Evolutionary conservation across 2,888 invertebrate species (phyloP), one percentile per base, ranked within the genome.

Genomic region (Strigamia crassipes): DNA sequence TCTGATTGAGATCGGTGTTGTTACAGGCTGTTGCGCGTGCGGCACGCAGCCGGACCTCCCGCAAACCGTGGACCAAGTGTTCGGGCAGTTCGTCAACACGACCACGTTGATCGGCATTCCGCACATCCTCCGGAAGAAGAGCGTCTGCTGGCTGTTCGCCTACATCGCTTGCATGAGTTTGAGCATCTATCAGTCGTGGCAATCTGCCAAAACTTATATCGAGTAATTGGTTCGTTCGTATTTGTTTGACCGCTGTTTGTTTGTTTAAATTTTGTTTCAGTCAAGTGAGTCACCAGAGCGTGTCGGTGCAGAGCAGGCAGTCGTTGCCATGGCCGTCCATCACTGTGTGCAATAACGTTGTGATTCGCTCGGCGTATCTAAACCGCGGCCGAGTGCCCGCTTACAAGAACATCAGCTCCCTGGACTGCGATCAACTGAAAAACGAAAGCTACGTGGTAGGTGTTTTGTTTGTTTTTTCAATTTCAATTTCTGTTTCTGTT

Each of bases 171-270:
- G 80, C 51, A 12, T 80, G 23, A 15, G 9, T 51, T 23, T 80
- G 23, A 80, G 80, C 23, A 80, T 80, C 0, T 42, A 12, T 23
- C 80, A 80, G n/a, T 46, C 80, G 31, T 51, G 51, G 80, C 21
- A 51, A 4, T 46, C 80, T 12, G 80, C 80, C 15, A 1, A 13
- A 0, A 79, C 12, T 12, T 79, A 18, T 10, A 42, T 80, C 13
- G 5, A 42, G 80, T 80, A 80, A 15, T n/a, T n/a, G n/a, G n/a
- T n/a, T n/a, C n/a, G n/a, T n/a, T n/a, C n/a, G n/a, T n/a, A n/a
- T n/a, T n/a, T n/a, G n/a, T n/a, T n/a, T n/a, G n/a, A n/a, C n/a
- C n/a, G n/a, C n/a, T n/a, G n/a, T n/a, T n/a, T n/a, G n/a, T n/a
- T n/a, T n/a, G n/a, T n/a, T n/a, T n/a, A n/a, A n/a, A n/a, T n/a